Conservation (phyloP, 1,140 invertebrate species). For the Anoplophora glabripennis region DNA sequence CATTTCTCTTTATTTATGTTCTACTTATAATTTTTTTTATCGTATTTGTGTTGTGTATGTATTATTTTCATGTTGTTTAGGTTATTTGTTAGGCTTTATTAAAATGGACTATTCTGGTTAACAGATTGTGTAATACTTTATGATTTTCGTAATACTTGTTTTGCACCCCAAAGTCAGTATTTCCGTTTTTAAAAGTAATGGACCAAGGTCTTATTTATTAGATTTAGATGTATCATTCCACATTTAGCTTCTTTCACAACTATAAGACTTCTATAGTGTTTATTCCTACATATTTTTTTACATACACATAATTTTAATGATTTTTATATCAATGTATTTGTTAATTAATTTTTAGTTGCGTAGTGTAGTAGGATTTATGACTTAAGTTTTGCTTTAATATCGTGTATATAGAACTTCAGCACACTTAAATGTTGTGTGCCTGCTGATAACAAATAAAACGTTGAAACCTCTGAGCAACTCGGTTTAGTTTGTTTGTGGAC, state of each 20-base stretch:
- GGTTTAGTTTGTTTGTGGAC: slow-evolving; percentile 30
- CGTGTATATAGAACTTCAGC: slow-evolving; percentile 45
- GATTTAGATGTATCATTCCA: slow-evolving; percentile 45
- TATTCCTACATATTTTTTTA: slow-evolving; percentile 49
- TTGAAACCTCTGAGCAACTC: slow-evolving; percentile 24
- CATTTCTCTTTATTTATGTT: slow-evolving; percentile 13
- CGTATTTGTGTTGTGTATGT: slow-evolving; percentile 16
- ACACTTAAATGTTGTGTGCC: slow-evolving; percentile 45
- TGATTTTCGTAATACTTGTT: slow-evolving; percentile 16
- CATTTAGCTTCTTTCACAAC: slow-evolving; percentile 37
- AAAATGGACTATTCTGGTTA: slow-evolving; percentile 24
- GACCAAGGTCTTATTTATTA: slow-evolving; percentile 40
- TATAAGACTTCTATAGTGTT: slow-evolving; percentile 45
- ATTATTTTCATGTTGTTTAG: slow-evolving; percentile 5
- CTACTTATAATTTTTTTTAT: slow-evolving; percentile 4
- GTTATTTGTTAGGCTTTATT: slow-evolving; percentile 6
- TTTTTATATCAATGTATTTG: slow-evolving; percentile 48
- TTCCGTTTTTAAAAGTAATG: slow-evolving; percentile 35
- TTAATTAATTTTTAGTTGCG: slow-evolving; percentile 48
- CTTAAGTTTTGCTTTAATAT: slow-evolving; percentile 46
- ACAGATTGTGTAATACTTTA: slow-evolving; percentile 10
- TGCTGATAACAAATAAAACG: slow-evolving; percentile 31
- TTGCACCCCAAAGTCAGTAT: slow-evolving; percentile 43
- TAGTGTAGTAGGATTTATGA: slow-evolving; percentile 35
- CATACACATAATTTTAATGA: slow-evolving; percentile 45